Evolutionary conservation across 2,797 vertebrate species (phyloP).

Genomic region (Xiphorhynchus erythropygius): DNA sequence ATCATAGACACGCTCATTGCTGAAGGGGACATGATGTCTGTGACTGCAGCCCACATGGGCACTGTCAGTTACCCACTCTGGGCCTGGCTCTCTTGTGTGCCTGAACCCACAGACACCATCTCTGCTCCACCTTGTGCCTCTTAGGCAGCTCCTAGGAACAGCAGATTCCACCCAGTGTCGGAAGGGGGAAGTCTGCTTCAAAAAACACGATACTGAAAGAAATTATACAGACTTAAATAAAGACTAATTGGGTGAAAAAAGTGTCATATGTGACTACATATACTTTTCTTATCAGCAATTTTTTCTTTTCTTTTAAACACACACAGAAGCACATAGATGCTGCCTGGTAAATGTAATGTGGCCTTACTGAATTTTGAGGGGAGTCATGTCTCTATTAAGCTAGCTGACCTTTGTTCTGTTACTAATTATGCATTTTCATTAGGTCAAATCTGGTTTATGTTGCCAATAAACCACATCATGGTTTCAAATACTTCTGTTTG

Average conservation of each 20-base stretch:
- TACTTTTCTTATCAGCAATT: background rate
- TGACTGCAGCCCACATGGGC: background rate
- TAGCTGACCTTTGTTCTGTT: background rate
- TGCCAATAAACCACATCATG: background rate
- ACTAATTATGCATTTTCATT: background rate
- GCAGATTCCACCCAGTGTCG: fast-evolving
- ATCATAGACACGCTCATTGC: background rate
- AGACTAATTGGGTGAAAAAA: background rate
- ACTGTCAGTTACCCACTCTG: background rate
- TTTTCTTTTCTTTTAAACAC: background rate
- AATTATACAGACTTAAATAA: background rate
- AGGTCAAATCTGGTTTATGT: background rate
- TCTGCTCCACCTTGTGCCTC: background rate
- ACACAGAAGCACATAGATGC: background rate
- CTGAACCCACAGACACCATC: background rate
- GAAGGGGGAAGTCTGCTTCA: background rate
- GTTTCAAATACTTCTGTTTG: background rate
- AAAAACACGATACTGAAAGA: background rate
- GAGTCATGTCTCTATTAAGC: background rate
- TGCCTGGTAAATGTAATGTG: background rate
- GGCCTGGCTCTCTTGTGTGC: background rate
- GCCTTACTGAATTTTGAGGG: background rate
- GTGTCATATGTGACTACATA: background rate
- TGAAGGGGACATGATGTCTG: fast-evolving
- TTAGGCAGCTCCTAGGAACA: fast-evolving